phyloP scores from a whole-genome alignment of 2,888 invertebrate species.

The Lithophane socia region DNA sequence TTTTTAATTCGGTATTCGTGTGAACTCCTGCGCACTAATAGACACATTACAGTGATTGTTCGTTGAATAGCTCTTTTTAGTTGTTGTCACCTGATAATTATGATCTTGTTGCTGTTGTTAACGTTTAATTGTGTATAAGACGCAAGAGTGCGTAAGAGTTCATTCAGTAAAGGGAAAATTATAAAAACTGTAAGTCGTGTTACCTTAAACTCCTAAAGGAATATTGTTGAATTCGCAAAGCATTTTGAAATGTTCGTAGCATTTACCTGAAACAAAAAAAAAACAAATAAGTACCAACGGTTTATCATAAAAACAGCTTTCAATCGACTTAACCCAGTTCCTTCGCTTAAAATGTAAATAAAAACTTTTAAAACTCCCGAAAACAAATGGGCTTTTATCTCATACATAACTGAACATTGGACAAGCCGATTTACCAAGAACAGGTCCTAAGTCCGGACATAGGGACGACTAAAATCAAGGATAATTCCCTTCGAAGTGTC shows the following conservation, averaged over 20 bases:
- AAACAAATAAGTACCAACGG: conserved; percentile 32
- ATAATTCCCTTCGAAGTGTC: conserved; percentile 30
- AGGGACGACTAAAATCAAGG: conserved; percentile 32
- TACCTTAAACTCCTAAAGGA: conserved; percentile 8
- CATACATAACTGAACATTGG: conserved; percentile 55
- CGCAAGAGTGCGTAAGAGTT: not conserved
- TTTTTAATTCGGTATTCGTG: conserved; percentile 88
- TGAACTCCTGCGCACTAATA: conserved; percentile 87
- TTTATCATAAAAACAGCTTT: conserved; percentile 25
- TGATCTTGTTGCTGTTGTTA: conserved; percentile 40
- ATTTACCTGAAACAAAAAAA: conserved; percentile 58
- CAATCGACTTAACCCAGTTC: conserved; percentile 33
- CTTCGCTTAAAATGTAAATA: conserved; percentile 23
- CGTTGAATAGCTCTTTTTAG: conserved; percentile 64
- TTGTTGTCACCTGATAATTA: conserved; percentile 68
- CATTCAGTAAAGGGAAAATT: not conserved
- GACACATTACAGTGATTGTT: conserved; percentile 81
- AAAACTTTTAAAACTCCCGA: conserved; percentile 26
- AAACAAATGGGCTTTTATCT: conserved; percentile 41
- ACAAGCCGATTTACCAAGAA: conserved; percentile 37
- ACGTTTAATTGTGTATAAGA: conserved; percentile 14
- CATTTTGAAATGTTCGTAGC: not conserved
- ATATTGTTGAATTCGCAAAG: not conserved
- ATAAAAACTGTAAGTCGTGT: not conserved
- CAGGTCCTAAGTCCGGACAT: conserved; percentile 5